A percentile compares a stretch with the other conserved stretches of the same genome.
phyloP scores from a whole-genome alignment of 2,888 invertebrate species.

The Harpagoxenus sublaevis region DNA sequence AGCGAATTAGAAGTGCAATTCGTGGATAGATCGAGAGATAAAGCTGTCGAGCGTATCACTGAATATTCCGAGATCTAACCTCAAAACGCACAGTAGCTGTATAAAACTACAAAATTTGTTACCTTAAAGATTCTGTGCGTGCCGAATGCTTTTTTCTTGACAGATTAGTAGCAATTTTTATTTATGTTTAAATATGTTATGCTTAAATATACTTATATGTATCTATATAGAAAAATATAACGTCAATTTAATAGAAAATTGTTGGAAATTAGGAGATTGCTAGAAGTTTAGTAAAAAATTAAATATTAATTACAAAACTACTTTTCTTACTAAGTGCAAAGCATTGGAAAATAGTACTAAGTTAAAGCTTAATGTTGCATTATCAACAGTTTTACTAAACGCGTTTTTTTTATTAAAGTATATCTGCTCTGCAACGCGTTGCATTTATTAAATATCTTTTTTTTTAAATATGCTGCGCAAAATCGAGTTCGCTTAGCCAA shows the following conservation, averaged over 20 bases:
- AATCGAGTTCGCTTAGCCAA: background rate
- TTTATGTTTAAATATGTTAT: background rate
- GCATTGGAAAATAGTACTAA: background rate
- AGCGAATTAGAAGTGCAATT: background rate
- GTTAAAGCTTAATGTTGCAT: background rate
- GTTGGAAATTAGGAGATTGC: background rate
- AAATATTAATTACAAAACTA: background rate
- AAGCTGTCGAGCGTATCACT: background rate
- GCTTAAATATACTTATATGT: background rate
- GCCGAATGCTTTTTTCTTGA: background rate
- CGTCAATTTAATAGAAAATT: background rate
- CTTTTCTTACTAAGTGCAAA: background rate
- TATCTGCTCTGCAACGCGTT: background rate
- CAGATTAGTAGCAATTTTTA: background rate
- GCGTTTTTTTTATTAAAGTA: slow-evolving; percentile 6
- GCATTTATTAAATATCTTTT: background rate
- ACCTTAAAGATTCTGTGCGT: background rate
- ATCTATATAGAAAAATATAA: background rate
- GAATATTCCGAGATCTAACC: slow-evolving; percentile 67
- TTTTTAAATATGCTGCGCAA: background rate
- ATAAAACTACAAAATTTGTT: background rate
- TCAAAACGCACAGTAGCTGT: slow-evolving; percentile 58
- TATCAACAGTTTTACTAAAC: background rate
- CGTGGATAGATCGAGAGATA: background rate
- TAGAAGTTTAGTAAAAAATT: background rate